Conservation (phyloP, 2,888 invertebrate species). For the Microctonus aethiopoides region DNA sequence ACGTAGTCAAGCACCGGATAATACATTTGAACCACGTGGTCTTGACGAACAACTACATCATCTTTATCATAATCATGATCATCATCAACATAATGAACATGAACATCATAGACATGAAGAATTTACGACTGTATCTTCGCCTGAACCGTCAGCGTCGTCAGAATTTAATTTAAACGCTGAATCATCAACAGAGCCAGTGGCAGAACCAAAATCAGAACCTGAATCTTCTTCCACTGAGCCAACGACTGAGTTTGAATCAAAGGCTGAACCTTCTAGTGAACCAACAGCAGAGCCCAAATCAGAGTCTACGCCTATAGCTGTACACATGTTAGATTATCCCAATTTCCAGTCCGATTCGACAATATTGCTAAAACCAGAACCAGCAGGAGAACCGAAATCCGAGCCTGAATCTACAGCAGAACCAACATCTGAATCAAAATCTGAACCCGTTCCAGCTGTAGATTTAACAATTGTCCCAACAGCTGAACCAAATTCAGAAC, state of each 20-base stretch:
- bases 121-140: slow-evolving; percentile 44
- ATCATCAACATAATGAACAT: neutral
- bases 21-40: slow-evolving; percentile 38
- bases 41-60: slow-evolving; percentile 47
- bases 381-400: slow-evolving; percentile 35
- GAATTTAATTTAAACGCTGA: slow-evolving; percentile 53
- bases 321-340: slow-evolving; percentile 44
- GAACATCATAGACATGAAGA: slow-evolving; percentile 1
- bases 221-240: slow-evolving; percentile 48
- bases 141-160: slow-evolving; percentile 51
- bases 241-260: slow-evolving; percentile 36
- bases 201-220: slow-evolving; percentile 45
- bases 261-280: slow-evolving; percentile 52
- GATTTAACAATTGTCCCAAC: slow-evolving; percentile 45
- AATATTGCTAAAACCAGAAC: slow-evolving; percentile 43
- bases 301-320: slow-evolving; percentile 25
- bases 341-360: too few relatives aligned
- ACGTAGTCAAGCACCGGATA: slow-evolving; percentile 52
- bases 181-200: slow-evolving; percentile 49
- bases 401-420: slow-evolving; percentile 52
- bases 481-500: slow-evolving; percentile 45
- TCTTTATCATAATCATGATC: slow-evolving; percentile 39
- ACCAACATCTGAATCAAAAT: slow-evolving; percentile 50
- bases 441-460: slow-evolving; percentile 25
- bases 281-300: slow-evolving; percentile 50